These are phyloP conservation scores for Hestina assimilis DNA, from an alignment of 1,140 invertebrate genomes.

Conservation along the genomic window DNA sequence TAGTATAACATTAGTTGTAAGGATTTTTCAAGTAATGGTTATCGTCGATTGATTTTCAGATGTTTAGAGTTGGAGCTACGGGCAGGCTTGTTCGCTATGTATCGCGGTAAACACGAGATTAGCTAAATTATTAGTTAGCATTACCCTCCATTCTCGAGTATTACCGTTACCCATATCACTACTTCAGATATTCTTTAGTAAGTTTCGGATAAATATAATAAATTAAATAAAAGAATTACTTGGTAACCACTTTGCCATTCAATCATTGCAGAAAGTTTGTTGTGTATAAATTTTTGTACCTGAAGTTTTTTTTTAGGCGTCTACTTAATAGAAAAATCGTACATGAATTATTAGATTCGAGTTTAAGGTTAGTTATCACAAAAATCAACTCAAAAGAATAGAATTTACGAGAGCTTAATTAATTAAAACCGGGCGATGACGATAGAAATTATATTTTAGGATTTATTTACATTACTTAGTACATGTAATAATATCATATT, in stretches of 20 bases:
- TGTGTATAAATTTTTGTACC: slow-evolving; percentile 7
- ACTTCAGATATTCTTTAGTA: background rate
- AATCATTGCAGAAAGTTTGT: background rate
- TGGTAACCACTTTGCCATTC: background rate
- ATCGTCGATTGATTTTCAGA: slow-evolving; percentile 42
- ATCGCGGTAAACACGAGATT: slow-evolving; percentile 17
- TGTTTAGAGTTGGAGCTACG: slow-evolving; percentile 39
- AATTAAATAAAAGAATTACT: background rate
- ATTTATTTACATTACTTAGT: background rate
- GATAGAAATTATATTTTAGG: slow-evolving; percentile 12
- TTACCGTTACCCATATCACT: background rate
- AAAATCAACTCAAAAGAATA: background rate
- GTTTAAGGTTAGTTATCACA: slow-evolving; percentile 3
- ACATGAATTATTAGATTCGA: slow-evolving; percentile 30
- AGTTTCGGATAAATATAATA: background rate
- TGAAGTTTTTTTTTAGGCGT: background rate
- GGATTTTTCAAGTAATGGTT: slow-evolving; percentile 16
- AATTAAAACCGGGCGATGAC: slow-evolving; percentile 18
- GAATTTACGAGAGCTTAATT: background rate
- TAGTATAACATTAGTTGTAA: slow-evolving; percentile 14
- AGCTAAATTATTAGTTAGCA: slow-evolving; percentile 15
- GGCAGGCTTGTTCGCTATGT: slow-evolving; percentile 40
- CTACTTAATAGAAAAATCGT: slow-evolving; percentile 14
- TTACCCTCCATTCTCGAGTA: background rate
- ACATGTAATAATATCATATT: slow-evolving; percentile 1